A percentile compares a stretch with the other conserved stretches of the same genome.
phyloP scores from a whole-genome alignment of 1,140 invertebrate genomes.

The Heliconius congener region DNA sequence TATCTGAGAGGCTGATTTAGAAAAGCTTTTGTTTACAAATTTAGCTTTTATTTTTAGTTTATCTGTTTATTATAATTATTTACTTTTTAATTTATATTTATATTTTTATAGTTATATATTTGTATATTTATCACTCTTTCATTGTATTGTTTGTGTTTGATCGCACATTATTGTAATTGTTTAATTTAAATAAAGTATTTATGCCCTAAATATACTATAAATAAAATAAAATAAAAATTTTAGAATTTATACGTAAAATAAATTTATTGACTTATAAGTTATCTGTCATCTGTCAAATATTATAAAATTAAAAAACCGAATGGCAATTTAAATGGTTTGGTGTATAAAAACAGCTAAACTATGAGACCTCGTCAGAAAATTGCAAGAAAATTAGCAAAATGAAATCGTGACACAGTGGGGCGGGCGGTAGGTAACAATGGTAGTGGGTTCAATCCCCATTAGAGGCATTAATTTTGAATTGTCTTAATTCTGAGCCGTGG shows the following conservation, averaged over 20 bases:
- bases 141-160: neutral
- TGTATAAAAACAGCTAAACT: neutral
- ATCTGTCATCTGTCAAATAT: neutral
- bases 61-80: neutral
- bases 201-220: neutral
- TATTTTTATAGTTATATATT: neutral
- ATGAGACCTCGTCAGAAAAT: neutral
- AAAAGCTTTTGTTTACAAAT: neutral
- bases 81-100: neutral
- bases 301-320: neutral
- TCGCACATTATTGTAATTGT: neutral
- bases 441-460: neutral
- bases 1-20: neutral
- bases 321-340: neutral
- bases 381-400: neutral
- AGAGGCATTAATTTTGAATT: neutral
- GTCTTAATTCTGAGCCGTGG: no score
- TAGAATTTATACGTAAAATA: neutral
- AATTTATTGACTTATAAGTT: neutral
- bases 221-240: neutral
- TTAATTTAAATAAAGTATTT: neutral
- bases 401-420: neutral
- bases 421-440: neutral
- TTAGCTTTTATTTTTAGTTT: neutral
- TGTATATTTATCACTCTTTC: neutral